Conservation (phyloP, 2,888 invertebrate species). For the Temnothorax unifasciatus region DNA sequence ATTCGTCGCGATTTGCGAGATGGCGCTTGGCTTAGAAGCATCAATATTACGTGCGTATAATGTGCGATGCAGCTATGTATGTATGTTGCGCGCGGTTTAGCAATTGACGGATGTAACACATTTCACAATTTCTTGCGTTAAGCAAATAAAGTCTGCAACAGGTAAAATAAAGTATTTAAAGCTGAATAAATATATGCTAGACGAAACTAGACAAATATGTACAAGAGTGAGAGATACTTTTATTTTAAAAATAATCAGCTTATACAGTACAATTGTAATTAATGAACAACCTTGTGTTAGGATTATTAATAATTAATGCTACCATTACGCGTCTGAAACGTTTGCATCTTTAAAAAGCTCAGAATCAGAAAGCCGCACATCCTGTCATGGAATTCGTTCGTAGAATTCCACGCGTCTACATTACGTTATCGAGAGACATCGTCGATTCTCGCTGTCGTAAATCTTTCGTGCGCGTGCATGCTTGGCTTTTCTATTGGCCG, state of each 20-base stretch:
- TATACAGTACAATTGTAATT: neutral
- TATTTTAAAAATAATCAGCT: neutral
- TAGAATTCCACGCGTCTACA: slow-evolving; percentile 9
- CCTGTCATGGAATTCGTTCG: neutral
- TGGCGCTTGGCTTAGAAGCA: slow-evolving; percentile 27
- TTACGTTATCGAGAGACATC: neutral
- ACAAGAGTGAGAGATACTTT: neutral
- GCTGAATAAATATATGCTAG: neutral
- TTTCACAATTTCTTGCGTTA: neutral
- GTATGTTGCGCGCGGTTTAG: slow-evolving; percentile 17
- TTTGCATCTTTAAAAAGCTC: slow-evolving; percentile 6
- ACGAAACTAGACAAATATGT: neutral
- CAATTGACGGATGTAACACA: neutral
- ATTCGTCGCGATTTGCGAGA: slow-evolving; percentile 61
- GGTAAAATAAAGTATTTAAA: neutral
- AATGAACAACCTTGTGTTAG: neutral
- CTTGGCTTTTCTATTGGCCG: slow-evolving; percentile 49
- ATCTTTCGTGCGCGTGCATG: slow-evolving; percentile 62
- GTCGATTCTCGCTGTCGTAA: slow-evolving; percentile 44
- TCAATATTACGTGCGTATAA: slow-evolving; percentile 6
- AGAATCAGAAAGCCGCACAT: neutral
- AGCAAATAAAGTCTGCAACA: neutral
- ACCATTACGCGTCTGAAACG: neutral
- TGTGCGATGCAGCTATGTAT: neutral
- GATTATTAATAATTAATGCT: neutral